phyloP scores from a whole-genome alignment of 2,797 vertebrate species.

The Yasuhikotakia modesta region DNA sequence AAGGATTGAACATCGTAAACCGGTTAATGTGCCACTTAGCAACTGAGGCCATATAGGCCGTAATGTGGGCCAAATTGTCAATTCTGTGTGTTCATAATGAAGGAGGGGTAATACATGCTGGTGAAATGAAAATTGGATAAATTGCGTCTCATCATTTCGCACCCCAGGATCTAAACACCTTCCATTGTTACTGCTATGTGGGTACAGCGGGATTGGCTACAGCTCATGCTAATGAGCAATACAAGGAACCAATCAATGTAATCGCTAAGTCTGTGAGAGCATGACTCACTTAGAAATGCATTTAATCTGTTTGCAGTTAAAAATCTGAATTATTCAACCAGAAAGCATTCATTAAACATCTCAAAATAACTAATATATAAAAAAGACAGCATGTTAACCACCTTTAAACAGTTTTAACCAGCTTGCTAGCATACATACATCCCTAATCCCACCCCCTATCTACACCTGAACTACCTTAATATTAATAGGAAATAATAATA shows the following conservation, averaged over 20 bases:
- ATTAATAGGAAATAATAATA: no score
- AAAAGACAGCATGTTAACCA: no score
- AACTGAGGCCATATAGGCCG: conserved; percentile 3
- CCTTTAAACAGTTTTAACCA: no score
- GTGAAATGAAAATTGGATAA: conserved; percentile 40
- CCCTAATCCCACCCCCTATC: no score
- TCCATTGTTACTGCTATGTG: conserved; percentile 39
- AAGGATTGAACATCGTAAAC: conserved; percentile 27
- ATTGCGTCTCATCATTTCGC: conserved; percentile 39
- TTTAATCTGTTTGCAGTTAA: background rate
- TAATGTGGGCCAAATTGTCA: conserved; percentile 32
- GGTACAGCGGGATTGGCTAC: conserved; percentile 23
- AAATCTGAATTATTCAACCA: background rate
- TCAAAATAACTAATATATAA: no score
- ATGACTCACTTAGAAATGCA: conserved; percentile 25
- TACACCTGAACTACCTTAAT: no score
- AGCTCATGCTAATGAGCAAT: conserved; percentile 12
- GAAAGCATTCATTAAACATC: background rate
- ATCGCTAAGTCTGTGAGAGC: conserved; percentile 6
- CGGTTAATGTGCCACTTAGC: conserved; percentile 41
- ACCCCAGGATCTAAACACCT: conserved; percentile 26
- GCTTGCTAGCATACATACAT: no score
- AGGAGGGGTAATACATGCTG: conserved; percentile 15
- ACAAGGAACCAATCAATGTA: conserved; percentile 29
- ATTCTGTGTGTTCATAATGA: conserved; percentile 38